phyloP scores from a whole-genome alignment of 1,140 invertebrate genomes.

The Vollenhovia emeryi region DNA sequence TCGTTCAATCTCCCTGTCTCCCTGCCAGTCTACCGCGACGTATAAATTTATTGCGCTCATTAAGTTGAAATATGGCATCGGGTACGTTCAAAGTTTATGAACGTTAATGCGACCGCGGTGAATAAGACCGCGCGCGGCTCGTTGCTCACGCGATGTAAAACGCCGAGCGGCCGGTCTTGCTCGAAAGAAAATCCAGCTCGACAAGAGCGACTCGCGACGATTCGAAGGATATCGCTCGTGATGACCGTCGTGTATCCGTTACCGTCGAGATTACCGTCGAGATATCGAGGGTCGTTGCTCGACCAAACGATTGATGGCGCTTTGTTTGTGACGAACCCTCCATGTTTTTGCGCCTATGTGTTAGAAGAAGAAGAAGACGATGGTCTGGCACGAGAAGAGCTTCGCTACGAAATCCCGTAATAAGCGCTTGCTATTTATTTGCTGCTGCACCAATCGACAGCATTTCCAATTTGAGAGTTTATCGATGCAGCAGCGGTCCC shows the following conservation, averaged over 20 bases:
- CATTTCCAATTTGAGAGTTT: not conserved
- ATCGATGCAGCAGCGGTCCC: not conserved
- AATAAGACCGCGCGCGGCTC: slow-evolving; percentile 63
- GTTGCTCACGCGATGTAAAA: slow-evolving; percentile 62
- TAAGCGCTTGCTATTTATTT: not conserved
- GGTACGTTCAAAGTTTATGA: slow-evolving; percentile 78
- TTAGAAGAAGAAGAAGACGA: not conserved
- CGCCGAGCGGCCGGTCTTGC: not conserved
- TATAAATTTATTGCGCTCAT: slow-evolving; percentile 81
- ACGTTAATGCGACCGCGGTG: slow-evolving; percentile 76
- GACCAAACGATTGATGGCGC: not conserved
- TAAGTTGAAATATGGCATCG: slow-evolving; percentile 78
- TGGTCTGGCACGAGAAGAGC: not conserved
- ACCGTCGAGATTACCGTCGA: not conserved
- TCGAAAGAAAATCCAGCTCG: slow-evolving; percentile 62
- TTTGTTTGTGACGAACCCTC: slow-evolving; percentile 6
- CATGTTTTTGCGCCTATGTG: not conserved
- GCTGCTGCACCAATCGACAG: not conserved
- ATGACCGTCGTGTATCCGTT: slow-evolving; percentile 14
- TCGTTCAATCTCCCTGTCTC: slow-evolving; percentile 74
- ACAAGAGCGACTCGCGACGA: slow-evolving; percentile 23
- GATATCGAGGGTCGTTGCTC: slow-evolving; percentile 24
- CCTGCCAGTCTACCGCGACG: slow-evolving; percentile 72
- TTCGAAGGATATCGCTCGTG: slow-evolving; percentile 33
- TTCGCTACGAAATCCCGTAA: not conserved